These are phyloP conservation scores for Sus scrofa DNA, from an alignment of 2,113 vertebrate species.

Conservation along the genomic window DNA sequence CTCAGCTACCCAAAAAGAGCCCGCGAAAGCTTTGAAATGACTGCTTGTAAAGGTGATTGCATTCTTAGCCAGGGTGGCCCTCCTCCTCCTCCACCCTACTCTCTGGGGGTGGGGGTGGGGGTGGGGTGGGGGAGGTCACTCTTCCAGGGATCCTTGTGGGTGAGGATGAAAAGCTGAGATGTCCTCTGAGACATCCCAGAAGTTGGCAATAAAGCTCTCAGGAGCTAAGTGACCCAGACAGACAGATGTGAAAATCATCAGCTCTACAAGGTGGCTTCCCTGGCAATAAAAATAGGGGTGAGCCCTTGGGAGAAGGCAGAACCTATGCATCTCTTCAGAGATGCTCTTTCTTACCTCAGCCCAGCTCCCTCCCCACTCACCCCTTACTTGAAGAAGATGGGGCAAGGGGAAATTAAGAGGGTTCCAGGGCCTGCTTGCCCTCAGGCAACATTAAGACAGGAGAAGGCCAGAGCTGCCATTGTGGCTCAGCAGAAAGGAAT, in stretches of 20 bases:
- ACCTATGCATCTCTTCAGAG: no score
- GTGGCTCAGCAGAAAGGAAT: no score
- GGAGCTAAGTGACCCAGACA: neutral
- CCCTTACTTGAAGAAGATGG: neutral
- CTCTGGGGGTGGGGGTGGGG: no score
- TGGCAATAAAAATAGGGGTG: accelerated
- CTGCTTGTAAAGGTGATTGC: neutral
- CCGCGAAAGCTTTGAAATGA: neutral
- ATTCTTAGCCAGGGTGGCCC: neutral
- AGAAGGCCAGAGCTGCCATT: no score
- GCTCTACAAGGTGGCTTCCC: neutral
- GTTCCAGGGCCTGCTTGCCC: neutral
- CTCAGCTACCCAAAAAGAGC: neutral
- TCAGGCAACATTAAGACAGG: neutral
- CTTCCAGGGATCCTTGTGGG: neutral
- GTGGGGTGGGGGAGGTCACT: neutral
- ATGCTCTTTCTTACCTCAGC: neutral
- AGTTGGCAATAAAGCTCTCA: neutral
- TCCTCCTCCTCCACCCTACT: neutral
- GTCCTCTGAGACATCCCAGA: neutral
- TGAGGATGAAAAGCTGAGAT: neutral
- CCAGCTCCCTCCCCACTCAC: no score
- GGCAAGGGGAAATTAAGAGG: neutral
- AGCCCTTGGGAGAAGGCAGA: neutral
- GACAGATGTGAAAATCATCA: neutral